Evolutionary conservation across 2,888 invertebrate species (phyloP).

Genomic region (Agrotis puta): DNA sequence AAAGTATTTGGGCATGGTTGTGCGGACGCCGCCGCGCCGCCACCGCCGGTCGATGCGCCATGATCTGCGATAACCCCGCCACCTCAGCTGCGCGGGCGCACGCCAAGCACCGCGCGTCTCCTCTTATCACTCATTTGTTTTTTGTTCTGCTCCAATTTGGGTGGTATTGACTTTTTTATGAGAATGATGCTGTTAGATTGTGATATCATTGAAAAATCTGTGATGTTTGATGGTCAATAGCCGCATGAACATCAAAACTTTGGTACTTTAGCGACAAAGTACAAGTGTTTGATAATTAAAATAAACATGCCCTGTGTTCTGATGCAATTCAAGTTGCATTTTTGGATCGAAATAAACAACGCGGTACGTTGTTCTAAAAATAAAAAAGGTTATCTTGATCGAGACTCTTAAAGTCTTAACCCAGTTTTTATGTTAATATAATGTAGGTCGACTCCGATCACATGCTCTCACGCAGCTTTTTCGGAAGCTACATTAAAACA

Average conservation of each 20-base stretch:
- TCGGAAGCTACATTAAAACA: not conserved
- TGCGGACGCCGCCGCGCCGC: too few species aligned
- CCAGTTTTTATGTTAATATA: slow-evolving; percentile 26
- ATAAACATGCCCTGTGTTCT: not conserved
- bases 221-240: slow-evolving; percentile 2
- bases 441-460: slow-evolving; percentile 10
- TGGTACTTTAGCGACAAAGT: not conserved
- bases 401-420: slow-evolving; percentile 29
- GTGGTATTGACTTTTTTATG: slow-evolving; percentile 63
- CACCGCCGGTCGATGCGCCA: slow-evolving; percentile 36
- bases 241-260: not conserved
- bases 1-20: slow-evolving; percentile 30
- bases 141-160: slow-evolving; percentile 60
- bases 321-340: not conserved
- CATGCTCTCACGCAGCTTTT: slow-evolving; percentile 1
- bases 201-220: slow-evolving; percentile 19
- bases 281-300: not conserved
- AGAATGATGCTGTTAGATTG: slow-evolving; percentile 29
- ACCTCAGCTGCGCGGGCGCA: slow-evolving; percentile 24
- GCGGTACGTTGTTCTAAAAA: slow-evolving; percentile 1
- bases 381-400: slow-evolving; percentile 33
- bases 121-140: slow-evolving; percentile 42
- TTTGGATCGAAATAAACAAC: slow-evolving; percentile 5
- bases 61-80: slow-evolving; percentile 57
- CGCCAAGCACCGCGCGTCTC: slow-evolving; percentile 12